A percentile compares a stretch with the other conserved stretches of the same genome.
phyloP scores from a whole-genome alignment of 2,888 invertebrate genomes.

The Dolichopus griseipennis region DNA sequence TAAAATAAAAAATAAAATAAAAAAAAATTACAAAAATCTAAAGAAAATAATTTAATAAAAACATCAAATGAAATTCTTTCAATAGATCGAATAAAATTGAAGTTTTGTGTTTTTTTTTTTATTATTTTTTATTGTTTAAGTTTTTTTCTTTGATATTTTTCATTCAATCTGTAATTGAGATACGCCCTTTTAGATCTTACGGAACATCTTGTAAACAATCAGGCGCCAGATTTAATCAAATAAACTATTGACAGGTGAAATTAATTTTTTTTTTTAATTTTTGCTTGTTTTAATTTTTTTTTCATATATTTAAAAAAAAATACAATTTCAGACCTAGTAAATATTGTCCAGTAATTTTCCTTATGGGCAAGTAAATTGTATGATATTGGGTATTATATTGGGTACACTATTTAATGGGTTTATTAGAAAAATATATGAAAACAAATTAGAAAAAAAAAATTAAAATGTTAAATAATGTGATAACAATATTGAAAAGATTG shows the following conservation, averaged over 20 bases:
- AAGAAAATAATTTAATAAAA: neutral
- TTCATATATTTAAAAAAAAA: neutral
- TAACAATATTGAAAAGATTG: too few species aligned
- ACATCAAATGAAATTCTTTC: neutral
- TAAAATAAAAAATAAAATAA: neutral
- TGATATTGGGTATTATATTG: too few species aligned
- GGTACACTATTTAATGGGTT: too few species aligned
- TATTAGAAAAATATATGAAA: too few species aligned
- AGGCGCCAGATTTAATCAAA: constrained; percentile 8
- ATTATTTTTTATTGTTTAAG: too few species aligned
- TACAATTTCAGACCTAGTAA: too few species aligned
- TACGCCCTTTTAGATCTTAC: neutral
- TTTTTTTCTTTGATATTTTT: neutral
- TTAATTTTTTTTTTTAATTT: constrained; percentile 7
- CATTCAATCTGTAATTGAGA: constrained; percentile 6
- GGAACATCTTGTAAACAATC: neutral
- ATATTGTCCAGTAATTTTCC: too few species aligned
- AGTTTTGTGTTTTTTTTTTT: neutral
- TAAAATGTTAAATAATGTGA: too few species aligned
- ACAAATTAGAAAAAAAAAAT: too few species aligned
- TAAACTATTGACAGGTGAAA: constrained; percentile 10
- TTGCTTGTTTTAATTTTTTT: too few species aligned
- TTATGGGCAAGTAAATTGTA: too few species aligned
- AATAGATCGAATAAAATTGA: neutral
- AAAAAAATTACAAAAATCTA: too few species aligned